Conservation (phyloP, 2,797 vertebrate species). For the Galago senegalensis region DNA sequence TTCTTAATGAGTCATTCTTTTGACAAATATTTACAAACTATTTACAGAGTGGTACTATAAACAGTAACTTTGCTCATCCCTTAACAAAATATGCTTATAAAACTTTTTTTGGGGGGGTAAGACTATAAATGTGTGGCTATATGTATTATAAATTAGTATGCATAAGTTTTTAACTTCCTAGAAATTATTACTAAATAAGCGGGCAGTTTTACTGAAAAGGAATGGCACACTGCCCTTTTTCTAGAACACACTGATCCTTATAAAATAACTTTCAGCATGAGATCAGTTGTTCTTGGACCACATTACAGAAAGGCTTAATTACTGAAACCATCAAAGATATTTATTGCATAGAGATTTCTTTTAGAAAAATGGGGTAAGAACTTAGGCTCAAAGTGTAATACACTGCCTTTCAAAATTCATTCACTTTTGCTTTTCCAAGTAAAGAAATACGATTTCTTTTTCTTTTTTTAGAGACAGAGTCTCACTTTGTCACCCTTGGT, state of each 20-base stretch:
- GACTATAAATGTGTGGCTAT: background rate
- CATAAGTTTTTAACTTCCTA: slow-evolving; percentile 26
- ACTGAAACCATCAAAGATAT: background rate
- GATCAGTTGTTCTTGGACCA: background rate
- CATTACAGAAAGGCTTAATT: slow-evolving; percentile 2
- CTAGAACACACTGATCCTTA: background rate
- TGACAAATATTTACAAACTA: slow-evolving; percentile 72
- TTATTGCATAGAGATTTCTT: background rate
- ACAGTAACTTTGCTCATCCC: background rate
- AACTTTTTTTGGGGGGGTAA: slow-evolving; percentile 2
- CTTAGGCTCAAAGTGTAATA: background rate
- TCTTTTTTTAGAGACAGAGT: too few relatives aligned
- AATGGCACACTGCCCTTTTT: background rate
- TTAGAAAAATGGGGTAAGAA: background rate
- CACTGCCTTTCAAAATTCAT: background rate
- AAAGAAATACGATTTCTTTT: background rate
- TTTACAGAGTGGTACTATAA: slow-evolving; percentile 64
- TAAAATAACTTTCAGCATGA: slow-evolving; percentile 29
- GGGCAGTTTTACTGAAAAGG: background rate
- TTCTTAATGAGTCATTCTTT: slow-evolving; percentile 74
- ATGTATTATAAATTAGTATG: background rate
- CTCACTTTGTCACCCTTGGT: too few relatives aligned
- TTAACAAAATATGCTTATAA: slow-evolving; percentile 2
- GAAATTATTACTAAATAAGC: slow-evolving; percentile 44
- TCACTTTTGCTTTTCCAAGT: slow-evolving; percentile 30